Percentiles rank a stretch among this genome's conserved stretches.
These are phyloP conservation scores for Eucidaris tribuloides DNA, from an alignment of 35 echinoderm and acorn worm genomes.

Conservation along the genomic window DNA sequence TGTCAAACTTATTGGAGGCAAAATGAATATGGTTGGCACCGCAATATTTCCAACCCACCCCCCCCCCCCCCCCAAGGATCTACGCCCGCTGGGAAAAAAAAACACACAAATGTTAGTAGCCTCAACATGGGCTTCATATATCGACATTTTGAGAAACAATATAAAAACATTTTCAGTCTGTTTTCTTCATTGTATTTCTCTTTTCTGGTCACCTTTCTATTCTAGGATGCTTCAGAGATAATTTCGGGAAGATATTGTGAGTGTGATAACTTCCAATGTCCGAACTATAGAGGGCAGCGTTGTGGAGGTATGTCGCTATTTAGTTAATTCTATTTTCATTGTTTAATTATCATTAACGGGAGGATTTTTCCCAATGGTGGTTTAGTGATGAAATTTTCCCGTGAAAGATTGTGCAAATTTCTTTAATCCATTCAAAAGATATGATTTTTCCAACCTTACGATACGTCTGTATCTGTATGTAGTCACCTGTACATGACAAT, in stretches of 20 bases:
- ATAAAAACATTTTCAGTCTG: too few relatives aligned
- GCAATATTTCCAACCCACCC: too few relatives aligned
- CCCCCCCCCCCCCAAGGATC: too few relatives aligned
- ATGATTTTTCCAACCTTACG: not conserved
- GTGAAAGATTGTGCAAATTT: not conserved
- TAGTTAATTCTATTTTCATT: not conserved
- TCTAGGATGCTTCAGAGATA: slow-evolving; percentile 45
- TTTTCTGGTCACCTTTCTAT: not conserved
- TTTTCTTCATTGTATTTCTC: not conserved
- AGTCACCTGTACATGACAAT: not conserved
- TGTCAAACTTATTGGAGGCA: too few relatives aligned
- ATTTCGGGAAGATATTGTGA: slow-evolving; percentile 77
- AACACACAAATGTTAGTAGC: too few relatives aligned
- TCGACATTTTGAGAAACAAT: too few relatives aligned
- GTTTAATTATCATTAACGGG: not conserved
- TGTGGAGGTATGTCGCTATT: slow-evolving; percentile 77
- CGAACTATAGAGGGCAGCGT: slow-evolving; percentile 51
- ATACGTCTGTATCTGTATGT: not conserved
- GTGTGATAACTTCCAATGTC: slow-evolving; percentile 88
- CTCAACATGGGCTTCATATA: too few relatives aligned
- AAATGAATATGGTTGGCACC: too few relatives aligned
- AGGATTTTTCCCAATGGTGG: not conserved
- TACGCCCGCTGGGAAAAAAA: too few relatives aligned
- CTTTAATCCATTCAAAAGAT: not conserved
- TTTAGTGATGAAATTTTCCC: not conserved